Conservation (phyloP, 2,888 invertebrate genomes). For the Hartigia nigra region DNA sequence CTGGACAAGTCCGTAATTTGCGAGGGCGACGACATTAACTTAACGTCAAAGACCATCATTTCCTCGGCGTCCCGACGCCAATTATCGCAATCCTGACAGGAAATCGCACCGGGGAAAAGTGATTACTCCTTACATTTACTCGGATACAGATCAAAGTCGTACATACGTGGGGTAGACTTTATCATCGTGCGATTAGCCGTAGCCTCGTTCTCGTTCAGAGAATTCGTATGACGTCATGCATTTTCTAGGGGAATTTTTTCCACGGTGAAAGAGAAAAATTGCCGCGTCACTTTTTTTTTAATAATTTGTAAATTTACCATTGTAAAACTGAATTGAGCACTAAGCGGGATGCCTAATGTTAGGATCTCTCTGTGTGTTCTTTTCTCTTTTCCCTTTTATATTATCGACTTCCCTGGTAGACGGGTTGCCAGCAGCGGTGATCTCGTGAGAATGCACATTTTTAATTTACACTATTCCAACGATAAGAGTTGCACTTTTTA, state of each 20-base stretch:
- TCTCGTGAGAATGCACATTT: not conserved
- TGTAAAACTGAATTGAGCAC: not conserved
- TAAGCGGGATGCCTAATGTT: not conserved
- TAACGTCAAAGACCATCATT: constrained; percentile 53
- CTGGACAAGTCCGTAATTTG: constrained; percentile 49
- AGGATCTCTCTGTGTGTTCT: not conserved
- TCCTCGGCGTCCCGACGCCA: constrained; percentile 18
- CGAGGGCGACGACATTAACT: constrained; percentile 55
- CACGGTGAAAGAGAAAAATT: not conserved
- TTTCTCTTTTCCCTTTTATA: not conserved
- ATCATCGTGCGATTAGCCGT: not conserved
- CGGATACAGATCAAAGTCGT: not conserved
- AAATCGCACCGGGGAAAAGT: not conserved
- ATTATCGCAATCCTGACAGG: constrained; percentile 18
- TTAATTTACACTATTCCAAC: not conserved
- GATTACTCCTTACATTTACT: not conserved
- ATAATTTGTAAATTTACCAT: not conserved
- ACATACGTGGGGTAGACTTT: not conserved
- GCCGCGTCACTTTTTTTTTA: not conserved
- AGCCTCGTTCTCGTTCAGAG: not conserved
- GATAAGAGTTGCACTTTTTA: not conserved
- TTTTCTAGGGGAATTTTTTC: not conserved
- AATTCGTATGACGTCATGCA: not conserved
- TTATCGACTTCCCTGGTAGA: not conserved
- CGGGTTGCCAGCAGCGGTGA: not conserved